Evolutionary conservation across 2,113 vertebrate genomes (phyloP).

Genomic region (Spea multiplicata): DNA sequence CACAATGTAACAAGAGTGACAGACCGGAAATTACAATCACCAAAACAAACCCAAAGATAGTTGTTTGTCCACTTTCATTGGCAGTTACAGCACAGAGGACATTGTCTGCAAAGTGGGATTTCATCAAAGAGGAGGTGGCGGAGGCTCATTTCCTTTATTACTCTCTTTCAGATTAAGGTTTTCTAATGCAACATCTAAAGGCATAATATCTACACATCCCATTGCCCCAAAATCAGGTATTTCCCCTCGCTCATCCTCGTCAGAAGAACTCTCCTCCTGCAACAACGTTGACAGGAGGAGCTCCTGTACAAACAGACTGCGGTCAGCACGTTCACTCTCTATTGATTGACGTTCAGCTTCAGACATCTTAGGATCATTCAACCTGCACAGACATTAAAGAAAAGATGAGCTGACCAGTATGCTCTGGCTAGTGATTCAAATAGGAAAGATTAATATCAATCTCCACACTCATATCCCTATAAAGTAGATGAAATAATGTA

Average conservation of each 20-base stretch:
- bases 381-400: constrained; percentile 66
- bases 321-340: constrained; percentile 91
- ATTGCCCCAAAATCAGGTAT: constrained; percentile 98
- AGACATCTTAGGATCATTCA: constrained; percentile 96
- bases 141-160: constrained; percentile 95
- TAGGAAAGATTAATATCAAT: background rate
- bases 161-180: constrained; percentile 96
- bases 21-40: constrained; percentile 99
- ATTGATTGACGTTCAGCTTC: constrained; percentile 90
- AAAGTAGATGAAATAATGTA: too few relatives aligned
- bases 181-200: constrained; percentile 99
- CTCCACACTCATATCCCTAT: too few relatives aligned
- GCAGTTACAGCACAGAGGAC: constrained; percentile 99
- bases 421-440: background rate
- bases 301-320: constrained; percentile 97
- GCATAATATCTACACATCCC: constrained; percentile 99
- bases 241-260: constrained; percentile 94
- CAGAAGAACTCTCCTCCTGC: constrained; percentile 95
- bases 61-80: constrained; percentile 95
- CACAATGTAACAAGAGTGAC: constrained; percentile 99
- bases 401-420: background rate
- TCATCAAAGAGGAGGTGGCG: constrained; percentile 99
- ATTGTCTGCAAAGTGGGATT: constrained; percentile 92
- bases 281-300: constrained; percentile 94
- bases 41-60: constrained; percentile 86